Evolutionary conservation across 2,888 invertebrate species (phyloP).

Genomic region (Resseliella maxima): DNA sequence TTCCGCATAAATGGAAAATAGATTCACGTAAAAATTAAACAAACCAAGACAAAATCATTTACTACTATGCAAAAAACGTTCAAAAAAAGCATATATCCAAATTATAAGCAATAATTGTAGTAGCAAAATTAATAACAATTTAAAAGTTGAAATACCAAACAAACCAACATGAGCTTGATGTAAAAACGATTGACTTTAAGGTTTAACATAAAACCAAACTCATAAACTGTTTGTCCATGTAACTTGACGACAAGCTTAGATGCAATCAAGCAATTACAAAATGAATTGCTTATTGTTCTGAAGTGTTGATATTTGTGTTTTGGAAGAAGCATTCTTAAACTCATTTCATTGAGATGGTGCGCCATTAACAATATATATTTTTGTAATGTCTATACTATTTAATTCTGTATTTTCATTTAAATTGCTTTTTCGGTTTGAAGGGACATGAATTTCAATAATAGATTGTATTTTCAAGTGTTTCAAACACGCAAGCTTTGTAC

Average conservation of each 20-base stretch:
- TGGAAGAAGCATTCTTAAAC: background rate
- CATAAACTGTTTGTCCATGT: background rate
- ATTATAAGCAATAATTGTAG: slow-evolving; percentile 46
- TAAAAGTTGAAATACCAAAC: background rate
- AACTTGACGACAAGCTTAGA: background rate
- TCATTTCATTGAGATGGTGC: background rate
- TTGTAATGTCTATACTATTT: background rate
- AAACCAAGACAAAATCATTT: background rate
- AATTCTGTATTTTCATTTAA: background rate
- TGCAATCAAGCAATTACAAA: background rate
- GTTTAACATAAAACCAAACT: background rate
- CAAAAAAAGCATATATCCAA: slow-evolving; percentile 17
- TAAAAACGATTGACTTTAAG: background rate
- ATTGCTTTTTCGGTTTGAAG: background rate
- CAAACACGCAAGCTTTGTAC: slow-evolving; percentile 18
- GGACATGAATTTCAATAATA: background rate
- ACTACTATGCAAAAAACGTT: background rate
- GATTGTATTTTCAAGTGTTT: slow-evolving; percentile 6
- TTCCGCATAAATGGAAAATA: background rate
- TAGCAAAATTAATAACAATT: slow-evolving; percentile 19
- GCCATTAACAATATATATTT: slow-evolving; percentile 1
- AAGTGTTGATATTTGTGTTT: background rate
- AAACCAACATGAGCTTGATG: slow-evolving; percentile 43
- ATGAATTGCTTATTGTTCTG: background rate
- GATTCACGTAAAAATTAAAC: background rate